Evolutionary conservation across 2,888 invertebrate genomes (phyloP), one percentile per base, ranked within the genome.

Genomic region (Villa cingulata): DNA sequence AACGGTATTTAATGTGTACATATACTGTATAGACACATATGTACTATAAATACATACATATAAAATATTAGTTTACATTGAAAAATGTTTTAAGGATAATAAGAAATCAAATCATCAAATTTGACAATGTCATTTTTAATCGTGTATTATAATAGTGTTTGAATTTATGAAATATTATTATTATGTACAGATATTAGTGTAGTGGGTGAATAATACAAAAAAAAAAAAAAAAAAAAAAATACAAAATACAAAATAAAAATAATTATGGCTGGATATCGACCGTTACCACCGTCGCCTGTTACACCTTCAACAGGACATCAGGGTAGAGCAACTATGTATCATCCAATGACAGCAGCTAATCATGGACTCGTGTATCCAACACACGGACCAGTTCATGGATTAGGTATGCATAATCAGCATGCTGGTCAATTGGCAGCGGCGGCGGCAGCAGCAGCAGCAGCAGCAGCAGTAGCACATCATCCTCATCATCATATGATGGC

Each of bases 311-410:
- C 41, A 32, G 48, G 48, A 34, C 53, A 53, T 50, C 53, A 53
- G 39, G 39, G 46, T 37, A 47, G 50, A 16, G 37, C 50, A 27
- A 61, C 67, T 16, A 66, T 68, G 66, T 65, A 62, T 54, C 66
- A 68, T 50, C 65, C 65, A 27, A 63, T 64, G 54, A 40, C 48
- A 36, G n/a, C 44, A 39, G 20, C 18, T 43, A 68, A 68, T 59
- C 66, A 67, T 55, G 65, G 67, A 57, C 63, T 68, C 57, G 62
- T 67, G 53, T 68, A 68, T 65, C 67, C 67, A 55, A 62, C 66
- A 56, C 67, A 68, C 55, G 66, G 65, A 55, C 64, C 66, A 56
- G 64, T 68, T 55, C 68, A 68, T 57, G 66, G 65, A 53, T 58
- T 67, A 50, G 38, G n/a, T 14, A 37, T 64, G 58, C 64, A 59